A percentile compares a stretch with the other conserved stretches of the same genome.
Conservation (phyloP, 2,797 vertebrate species). For the Rhinoraja longicauda region DNA sequence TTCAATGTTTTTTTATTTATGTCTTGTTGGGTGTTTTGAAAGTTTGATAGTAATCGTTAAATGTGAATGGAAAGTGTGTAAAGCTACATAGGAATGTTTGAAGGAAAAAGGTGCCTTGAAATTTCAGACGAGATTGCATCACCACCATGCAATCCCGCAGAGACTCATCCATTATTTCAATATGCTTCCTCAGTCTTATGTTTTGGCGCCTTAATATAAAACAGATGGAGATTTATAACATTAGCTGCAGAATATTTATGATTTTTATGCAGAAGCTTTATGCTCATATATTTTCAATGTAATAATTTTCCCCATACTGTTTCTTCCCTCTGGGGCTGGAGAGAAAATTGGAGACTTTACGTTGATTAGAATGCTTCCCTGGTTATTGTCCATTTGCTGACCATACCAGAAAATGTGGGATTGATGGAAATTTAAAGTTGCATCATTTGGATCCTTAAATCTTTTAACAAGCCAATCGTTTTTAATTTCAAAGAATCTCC, state of each 20-base stretch:
- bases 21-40: background rate
- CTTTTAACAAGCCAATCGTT: background rate
- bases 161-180: background rate
- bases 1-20: background rate
- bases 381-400: too few relatives aligned
- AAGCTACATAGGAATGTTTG: background rate
- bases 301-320: background rate
- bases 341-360: background rate
- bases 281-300: background rate
- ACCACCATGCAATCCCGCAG: background rate
- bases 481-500: background rate
- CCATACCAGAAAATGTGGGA: background rate
- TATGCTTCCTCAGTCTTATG: background rate
- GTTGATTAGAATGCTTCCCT: background rate
- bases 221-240: background rate
- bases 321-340: background rate
- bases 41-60: background rate
- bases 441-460: background rate
- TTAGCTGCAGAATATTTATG: background rate
- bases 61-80: background rate
- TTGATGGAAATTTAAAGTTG: background rate
- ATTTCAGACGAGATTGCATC: background rate
- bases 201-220: constrained; percentile 15
- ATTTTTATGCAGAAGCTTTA: too few relatives aligned
- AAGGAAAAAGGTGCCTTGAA: background rate